Percentiles rank a stretch among this genome's conserved stretches.
Conservation (phyloP, 2,888 invertebrate species). For the Serripes groenlandicus region DNA sequence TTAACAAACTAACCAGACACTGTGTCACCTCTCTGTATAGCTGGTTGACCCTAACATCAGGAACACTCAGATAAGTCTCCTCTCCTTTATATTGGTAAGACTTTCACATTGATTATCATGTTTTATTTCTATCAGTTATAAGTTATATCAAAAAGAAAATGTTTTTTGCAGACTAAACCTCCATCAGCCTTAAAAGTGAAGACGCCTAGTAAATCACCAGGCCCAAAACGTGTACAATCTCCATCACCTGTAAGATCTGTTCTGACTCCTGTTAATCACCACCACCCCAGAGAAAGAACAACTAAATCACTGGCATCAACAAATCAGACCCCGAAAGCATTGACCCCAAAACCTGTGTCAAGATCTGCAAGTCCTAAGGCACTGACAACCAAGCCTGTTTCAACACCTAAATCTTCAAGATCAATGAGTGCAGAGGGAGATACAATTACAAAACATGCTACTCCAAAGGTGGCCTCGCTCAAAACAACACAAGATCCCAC, state of each 20-base stretch:
- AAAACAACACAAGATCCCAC: too few species aligned
- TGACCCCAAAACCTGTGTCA: not conserved
- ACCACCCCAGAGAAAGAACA: constrained; percentile 62
- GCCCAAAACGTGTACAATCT: constrained; percentile 60
- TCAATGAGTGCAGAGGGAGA: not conserved
- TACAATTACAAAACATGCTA: constrained; percentile 27
- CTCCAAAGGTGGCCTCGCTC: constrained; percentile 57
- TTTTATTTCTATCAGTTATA: too few species aligned
- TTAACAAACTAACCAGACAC: too few species aligned
- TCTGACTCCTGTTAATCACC: constrained; percentile 23
- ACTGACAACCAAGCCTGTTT: constrained; percentile 12
- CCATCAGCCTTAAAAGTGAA: constrained; percentile 49
- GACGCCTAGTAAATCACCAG: constrained; percentile 32
- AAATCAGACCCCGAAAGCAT: not conserved
- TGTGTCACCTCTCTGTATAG: too few species aligned
- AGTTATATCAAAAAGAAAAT: too few species aligned
- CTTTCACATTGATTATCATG: too few species aligned
- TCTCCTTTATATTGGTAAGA: too few species aligned
- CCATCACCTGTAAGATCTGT: constrained; percentile 61
- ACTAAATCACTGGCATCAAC: constrained; percentile 44
- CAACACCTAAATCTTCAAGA: constrained; percentile 33
- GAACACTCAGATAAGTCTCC: too few species aligned
- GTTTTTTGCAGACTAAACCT: constrained; percentile 64
- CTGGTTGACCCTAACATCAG: too few species aligned
- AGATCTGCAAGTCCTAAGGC: constrained; percentile 42